Base-by-base conservation (phyloP, 1,140 invertebrate genomes). In the Protaetia brevitarsis region DNA sequence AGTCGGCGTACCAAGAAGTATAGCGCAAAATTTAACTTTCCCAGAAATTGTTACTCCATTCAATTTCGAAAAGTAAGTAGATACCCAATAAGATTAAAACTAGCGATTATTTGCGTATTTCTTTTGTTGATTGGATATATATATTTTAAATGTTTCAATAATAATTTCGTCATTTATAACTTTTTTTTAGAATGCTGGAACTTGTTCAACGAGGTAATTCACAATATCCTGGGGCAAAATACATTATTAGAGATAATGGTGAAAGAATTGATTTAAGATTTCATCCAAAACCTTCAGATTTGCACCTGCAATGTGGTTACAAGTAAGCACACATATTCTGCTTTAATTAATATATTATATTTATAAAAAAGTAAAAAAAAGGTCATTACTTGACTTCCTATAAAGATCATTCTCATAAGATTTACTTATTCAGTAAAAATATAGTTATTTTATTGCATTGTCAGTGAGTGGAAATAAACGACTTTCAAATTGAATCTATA, bases 11-110 rank as follows among this genome's bases (percentile, higher is more conserved):
- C 98, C 98, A 0, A 84, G 96, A 64, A 96, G 95, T 29, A 99
- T 99, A 75, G 98, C 98, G 5, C 97, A 99, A 78, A 99, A 99
- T 81, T 84, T 99, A 73, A 99, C 98, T 13, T 99, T 99, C 77
- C 98, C 98, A 3, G 98, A 99, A 82, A 90, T 99, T 64, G 98
- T 99, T 0, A 99, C 98, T 0, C 97, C 97, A 0, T 99, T 99
- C 74, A 99, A 99, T 77, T 97, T 99, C 76, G 96, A 99, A 76
- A 87, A 88, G 87, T 88, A 77, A 74, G 79, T 76, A 31, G 23
- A 23, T 41, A 69, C 21, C 29, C 8, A 28, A 27, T 51, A 19
- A 51, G n/a, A n/a, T n/a, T n/a, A n/a, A n/a, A n/a, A n/a, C n/a
- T n/a, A n/a, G n/a, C n/a, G n/a, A n/a, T n/a, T n/a, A n/a, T n/a